Conservation (phyloP, 1,140 invertebrate species). For the Sycophila sp. region DNA sequence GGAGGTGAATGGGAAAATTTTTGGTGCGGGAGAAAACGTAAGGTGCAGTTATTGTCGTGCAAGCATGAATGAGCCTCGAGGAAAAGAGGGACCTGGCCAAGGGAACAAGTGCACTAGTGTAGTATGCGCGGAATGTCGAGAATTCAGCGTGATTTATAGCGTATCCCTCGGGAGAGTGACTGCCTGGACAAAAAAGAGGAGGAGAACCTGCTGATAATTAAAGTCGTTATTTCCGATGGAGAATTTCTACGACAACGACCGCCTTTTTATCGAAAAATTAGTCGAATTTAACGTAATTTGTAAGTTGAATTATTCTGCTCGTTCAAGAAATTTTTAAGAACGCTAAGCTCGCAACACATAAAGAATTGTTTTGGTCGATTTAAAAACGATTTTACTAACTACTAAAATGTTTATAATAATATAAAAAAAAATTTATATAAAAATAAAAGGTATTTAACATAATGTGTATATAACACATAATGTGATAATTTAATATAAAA, state of each 20-base stretch:
- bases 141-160: conserved; percentile 58
- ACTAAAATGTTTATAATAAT: too few relatives aligned
- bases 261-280: neutral
- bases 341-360: too few relatives aligned
- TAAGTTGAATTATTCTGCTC: too few relatives aligned
- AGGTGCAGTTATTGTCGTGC: conserved; percentile 60
- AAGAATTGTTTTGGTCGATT: too few relatives aligned
- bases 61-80: conserved; percentile 56
- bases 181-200: neutral
- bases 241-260: neutral
- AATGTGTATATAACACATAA: too few relatives aligned
- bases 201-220: neutral
- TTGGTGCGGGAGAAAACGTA: conserved; percentile 47
- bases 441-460: too few relatives aligned
- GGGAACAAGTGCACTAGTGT: conserved; percentile 59
- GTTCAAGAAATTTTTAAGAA: neutral
- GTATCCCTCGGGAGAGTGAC: neutral
- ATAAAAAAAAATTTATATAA: too few relatives aligned
- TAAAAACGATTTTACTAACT: too few relatives aligned
- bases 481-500: too few relatives aligned
- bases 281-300: neutral
- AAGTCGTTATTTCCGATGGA: conserved; percentile 9
- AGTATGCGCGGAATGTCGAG: conserved; percentile 50
- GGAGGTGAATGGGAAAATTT: conserved; percentile 53
- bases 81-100: conserved; percentile 42